Conservation (phyloP, 2,888 invertebrate genomes). For the Apocheima hispidaria region DNA sequence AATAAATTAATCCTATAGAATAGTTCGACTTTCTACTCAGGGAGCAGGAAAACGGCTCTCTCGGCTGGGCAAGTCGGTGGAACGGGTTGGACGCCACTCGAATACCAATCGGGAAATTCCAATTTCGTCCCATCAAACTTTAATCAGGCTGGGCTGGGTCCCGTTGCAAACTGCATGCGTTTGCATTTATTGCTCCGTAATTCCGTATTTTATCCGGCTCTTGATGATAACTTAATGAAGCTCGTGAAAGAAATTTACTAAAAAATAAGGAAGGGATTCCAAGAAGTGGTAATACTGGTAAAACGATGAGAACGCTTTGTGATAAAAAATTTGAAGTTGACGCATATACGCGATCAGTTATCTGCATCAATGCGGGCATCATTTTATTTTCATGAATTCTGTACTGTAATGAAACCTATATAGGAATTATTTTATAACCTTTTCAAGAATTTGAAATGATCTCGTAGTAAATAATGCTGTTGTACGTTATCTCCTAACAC, state of each 20-base stretch:
- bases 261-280: slow-evolving; percentile 9
- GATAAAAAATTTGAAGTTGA: not conserved
- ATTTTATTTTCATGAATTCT: not conserved
- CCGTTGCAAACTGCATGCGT: slow-evolving; percentile 39
- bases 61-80: slow-evolving; percentile 43
- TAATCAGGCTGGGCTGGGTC: slow-evolving; percentile 39
- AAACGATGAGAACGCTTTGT: slow-evolving; percentile 4
- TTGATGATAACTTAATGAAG: slow-evolving; percentile 17
- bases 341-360: not conserved
- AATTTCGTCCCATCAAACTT: slow-evolving; percentile 48
- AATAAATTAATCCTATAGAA: slow-evolving; percentile 29
- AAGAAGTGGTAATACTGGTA: slow-evolving; percentile 8
- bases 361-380: not conserved
- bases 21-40: slow-evolving; percentile 56
- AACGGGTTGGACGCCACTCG: slow-evolving; percentile 52
- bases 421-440: no score
- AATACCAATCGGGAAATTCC: slow-evolving; percentile 69
- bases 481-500: not conserved
- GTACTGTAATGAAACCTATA: no score
- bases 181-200: slow-evolving; percentile 19
- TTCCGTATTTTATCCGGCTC: slow-evolving; percentile 5
- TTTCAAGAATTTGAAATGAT: not conserved
- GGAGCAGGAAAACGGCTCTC: slow-evolving; percentile 77
- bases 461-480: not conserved
- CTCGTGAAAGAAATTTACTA: slow-evolving; percentile 4